These are phyloP conservation scores for Volucella bombylans DNA, from an alignment of 2,888 invertebrate genomes.

Conservation along the genomic window DNA sequence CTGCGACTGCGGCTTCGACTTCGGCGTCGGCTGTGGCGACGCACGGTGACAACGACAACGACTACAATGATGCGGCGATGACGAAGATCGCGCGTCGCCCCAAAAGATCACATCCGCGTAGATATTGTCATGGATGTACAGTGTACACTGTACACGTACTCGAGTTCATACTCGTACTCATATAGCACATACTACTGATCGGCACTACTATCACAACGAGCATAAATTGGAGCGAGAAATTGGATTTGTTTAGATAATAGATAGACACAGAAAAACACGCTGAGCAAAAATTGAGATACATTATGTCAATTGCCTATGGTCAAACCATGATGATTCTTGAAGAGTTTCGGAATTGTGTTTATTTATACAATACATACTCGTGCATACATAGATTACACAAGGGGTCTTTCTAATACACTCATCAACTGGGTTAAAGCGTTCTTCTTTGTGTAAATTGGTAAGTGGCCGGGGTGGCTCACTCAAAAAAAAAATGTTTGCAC, in stretches of 20 bases:
- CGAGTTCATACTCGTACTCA: constrained; percentile 8
- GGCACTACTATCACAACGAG: constrained; percentile 54
- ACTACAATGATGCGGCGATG: constrained; percentile 2
- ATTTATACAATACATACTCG: not conserved
- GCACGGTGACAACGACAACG: not conserved
- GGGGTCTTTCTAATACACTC: constrained; percentile 20
- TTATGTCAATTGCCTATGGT: constrained; percentile 73
- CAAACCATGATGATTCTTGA: constrained; percentile 60
- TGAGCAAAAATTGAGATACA: constrained; percentile 68
- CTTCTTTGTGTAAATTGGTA: constrained; percentile 61
- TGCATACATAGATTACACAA: constrained; percentile 35
- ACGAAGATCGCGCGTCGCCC: constrained; percentile 32
- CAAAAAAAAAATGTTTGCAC: not conserved
- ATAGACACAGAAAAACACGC: constrained; percentile 40
- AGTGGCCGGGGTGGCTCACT: constrained; percentile 30
- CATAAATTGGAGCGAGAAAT: constrained; percentile 72
- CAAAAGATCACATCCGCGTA: constrained; percentile 29
- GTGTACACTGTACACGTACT: constrained; percentile 28
- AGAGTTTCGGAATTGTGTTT: constrained; percentile 46
- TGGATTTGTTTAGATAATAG: constrained; percentile 72
- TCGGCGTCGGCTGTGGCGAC: not conserved
- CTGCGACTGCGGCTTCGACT: not conserved
- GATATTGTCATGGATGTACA: constrained; percentile 57
- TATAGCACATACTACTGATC: not conserved
- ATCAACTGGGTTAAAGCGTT: constrained; percentile 66